Evolutionary conservation across 2,797 vertebrate genomes (phyloP), one percentile per base, ranked within the genome.

Genomic region (Tinamus major): DNA sequence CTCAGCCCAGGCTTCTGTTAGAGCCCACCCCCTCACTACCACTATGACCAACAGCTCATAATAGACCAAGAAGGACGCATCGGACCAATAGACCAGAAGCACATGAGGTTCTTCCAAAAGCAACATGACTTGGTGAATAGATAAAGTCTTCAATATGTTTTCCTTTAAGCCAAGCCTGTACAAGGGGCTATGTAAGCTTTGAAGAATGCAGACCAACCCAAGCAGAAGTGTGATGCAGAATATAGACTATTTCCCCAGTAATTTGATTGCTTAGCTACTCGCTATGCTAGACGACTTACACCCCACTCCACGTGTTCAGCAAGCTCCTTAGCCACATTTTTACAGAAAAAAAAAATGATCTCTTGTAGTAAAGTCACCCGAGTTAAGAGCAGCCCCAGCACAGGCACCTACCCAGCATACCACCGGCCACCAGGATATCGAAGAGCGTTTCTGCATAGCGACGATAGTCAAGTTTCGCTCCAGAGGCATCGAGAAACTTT

Each of bases 391-490:
- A 91, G 14, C 55, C 42, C n/a, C 21, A 33, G 7, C 65, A 56
- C 51, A 80, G 18, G 37, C 13, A 96, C 98, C 98, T 97, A 99
- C 99, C 99, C 98, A 99, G 98, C 99, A 99, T 99, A 94, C 99
- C 99, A 44, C 99, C 99, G 79, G 99, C 99, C 98, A 99, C 99
- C 98, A 99, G 98, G 97, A 99, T 99, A 98, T 99, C 99, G 85
- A 99, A 99, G 85, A 99, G 98, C 3, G 98, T 99, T 97, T 99
- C 99, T 94, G 99, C 99, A 99, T 99, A 99, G 97, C 99, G 99
- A 71, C 99, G 98, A 97, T 99, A 99, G 98, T 99, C 99, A 95
- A 99, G 99, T 97, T 99, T 99, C 97, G 98, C 99, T 96, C 99
- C 99, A 98, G 99, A 99, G 97, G 99, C 98, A 98, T 99, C 99